Percentiles rank a stretch among this genome's conserved stretches.
Evolutionary conservation across 2,888 invertebrate genomes (phyloP).

Genomic region (Amblyjoppa fuscipennis): DNA sequence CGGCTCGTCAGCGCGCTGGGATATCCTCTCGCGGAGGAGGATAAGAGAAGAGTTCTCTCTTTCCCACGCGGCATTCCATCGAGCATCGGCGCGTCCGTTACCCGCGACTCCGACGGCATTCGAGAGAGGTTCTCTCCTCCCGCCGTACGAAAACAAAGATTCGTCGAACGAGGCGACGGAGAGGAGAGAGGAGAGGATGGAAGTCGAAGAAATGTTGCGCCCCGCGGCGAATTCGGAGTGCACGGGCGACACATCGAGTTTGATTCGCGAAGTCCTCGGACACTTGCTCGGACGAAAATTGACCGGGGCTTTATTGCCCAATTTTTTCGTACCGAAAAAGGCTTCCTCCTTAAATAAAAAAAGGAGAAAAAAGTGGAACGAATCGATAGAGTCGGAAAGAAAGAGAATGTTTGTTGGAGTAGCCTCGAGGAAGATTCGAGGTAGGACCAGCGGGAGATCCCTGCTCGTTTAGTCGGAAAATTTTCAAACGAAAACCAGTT

Average conservation of each 20-base stretch:
- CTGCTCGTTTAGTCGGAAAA: constrained; percentile 59
- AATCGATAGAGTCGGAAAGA: not conserved
- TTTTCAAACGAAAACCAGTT: constrained; percentile 67
- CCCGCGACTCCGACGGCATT: constrained; percentile 57
- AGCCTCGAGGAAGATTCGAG: not conserved
- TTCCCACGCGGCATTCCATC: constrained; percentile 64
- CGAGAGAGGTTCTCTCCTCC: constrained; percentile 27
- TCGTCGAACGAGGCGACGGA: not conserved
- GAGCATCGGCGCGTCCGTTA: constrained; percentile 61
- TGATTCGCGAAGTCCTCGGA: not conserved
- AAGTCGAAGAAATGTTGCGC: not conserved
- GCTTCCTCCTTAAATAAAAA: too few species aligned
- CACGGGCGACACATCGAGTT: not conserved
- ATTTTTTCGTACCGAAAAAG: not conserved
- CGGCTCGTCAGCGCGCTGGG: not conserved
- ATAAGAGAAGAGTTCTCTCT: constrained; percentile 32
- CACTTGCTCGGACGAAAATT: not conserved
- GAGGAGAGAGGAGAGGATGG: not conserved
- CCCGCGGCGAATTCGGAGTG: not conserved
- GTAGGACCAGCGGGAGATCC: not conserved
- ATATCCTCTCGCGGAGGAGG: not conserved
- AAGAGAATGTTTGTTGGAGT: not conserved
- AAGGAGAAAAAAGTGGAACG: not conserved
- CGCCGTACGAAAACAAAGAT: constrained; percentile 62
- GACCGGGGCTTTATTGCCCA: not conserved